phyloP scores from a whole-genome alignment of 2,113 vertebrate species.

The Sprattus sprattus region DNA sequence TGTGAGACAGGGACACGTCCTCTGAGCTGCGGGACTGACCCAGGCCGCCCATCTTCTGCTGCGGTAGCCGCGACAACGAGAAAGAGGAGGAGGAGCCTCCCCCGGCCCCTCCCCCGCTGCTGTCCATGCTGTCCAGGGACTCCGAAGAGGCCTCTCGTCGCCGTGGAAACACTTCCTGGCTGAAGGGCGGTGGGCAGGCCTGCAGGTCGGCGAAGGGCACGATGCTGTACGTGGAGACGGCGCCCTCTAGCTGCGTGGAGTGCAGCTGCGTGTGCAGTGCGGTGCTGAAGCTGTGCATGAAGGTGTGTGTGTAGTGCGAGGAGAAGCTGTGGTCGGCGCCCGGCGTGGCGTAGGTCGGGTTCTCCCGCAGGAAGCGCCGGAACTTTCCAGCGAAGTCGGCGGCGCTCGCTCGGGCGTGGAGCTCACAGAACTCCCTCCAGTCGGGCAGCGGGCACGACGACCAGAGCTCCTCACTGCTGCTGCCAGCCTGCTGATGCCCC shows the following conservation, averaged over 20 bases:
- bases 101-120: slow-evolving; percentile 57
- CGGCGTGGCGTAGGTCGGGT: slow-evolving; percentile 89
- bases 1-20: slow-evolving; percentile 80
- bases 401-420: slow-evolving; percentile 89
- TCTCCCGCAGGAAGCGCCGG: slow-evolving; percentile 89
- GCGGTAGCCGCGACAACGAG: slow-evolving; percentile 55
- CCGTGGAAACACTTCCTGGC: slow-evolving; percentile 72
- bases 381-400: slow-evolving; percentile 93
- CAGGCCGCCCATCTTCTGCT: slow-evolving; percentile 76
- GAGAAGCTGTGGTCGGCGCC: slow-evolving; percentile 89
- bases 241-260: neutral
- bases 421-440: slow-evolving; percentile 97
- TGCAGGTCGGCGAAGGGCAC: slow-evolving; percentile 86
- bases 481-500: slow-evolving; percentile 76
- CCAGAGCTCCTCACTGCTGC: slow-evolving; percentile 81
- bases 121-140: slow-evolving; percentile 85
- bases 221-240: slow-evolving; percentile 65
- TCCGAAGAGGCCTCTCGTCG: slow-evolving; percentile 80
- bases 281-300: slow-evolving; percentile 86
- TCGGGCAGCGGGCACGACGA: slow-evolving; percentile 77
- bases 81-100: slow-evolving; percentile 43
- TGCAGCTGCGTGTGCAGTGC: slow-evolving; percentile 77
- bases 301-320: slow-evolving; percentile 87
- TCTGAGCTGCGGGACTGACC: slow-evolving; percentile 94
- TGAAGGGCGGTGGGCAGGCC: slow-evolving; percentile 80